Evolutionary conservation across 2,113 vertebrate genomes (phyloP).

Genomic region (Sclerurus mexicanus): DNA sequence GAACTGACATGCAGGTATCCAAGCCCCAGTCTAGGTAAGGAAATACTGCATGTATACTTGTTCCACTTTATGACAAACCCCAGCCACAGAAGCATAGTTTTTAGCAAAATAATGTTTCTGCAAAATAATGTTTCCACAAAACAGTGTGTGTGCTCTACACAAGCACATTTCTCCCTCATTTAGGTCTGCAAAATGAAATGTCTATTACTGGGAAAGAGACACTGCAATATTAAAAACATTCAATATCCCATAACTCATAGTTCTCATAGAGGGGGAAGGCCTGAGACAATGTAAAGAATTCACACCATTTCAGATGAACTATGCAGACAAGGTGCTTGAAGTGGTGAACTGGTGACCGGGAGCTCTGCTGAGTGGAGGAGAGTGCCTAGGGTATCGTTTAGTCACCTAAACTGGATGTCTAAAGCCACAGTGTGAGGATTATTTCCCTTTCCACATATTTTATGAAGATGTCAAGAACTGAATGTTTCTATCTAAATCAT

Average conservation of each 20-base stretch:
- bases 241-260: not conserved
- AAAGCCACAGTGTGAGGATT: not conserved
- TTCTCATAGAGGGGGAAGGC: not conserved
- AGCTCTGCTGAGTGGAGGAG: not conserved
- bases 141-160: not conserved
- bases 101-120: not conserved
- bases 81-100: not conserved
- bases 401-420: not conserved
- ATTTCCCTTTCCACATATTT: not conserved
- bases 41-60: not conserved
- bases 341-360: not conserved
- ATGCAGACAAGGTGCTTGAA: conserved; percentile 44
- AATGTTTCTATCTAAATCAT: not conserved
- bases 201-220: not conserved
- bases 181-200: not conserved
- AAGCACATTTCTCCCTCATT: not conserved
- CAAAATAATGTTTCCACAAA: not conserved
- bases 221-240: not conserved
- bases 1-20: not conserved
- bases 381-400: not conserved
- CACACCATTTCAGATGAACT: conserved; percentile 29
- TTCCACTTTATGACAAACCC: not conserved
- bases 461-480: not conserved
- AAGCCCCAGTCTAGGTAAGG: not conserved
- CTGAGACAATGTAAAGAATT: conserved; percentile 13